Evolutionary conservation across 64 coral and sea anemone species (phyloP), one percentile per base, ranked within the genome.

Genomic region (Hydrozoanthus tunicans): DNA sequence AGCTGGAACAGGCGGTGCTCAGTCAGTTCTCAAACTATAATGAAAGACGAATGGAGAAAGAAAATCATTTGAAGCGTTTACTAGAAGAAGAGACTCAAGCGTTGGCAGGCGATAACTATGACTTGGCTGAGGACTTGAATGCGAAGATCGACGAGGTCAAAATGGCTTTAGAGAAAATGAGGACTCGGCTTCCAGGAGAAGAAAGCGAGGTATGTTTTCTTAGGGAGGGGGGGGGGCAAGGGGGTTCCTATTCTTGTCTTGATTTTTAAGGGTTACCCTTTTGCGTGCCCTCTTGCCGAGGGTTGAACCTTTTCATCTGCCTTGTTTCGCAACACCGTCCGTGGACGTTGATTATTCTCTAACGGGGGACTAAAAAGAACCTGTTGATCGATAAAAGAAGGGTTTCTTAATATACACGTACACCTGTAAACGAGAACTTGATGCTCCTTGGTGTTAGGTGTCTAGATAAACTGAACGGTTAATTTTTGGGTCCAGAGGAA

Each of bases 41-140:
- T 15, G 57, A 88, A 57, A 88, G 24, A 88, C 84, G 23, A 59
- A 5, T 74, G 7, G 68, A 88, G 11, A 88, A 88, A 75, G 84
- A 88, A 23, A 69, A 88, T 14, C 70, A 73, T 73, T 73, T 88
- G 57, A 88, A 13, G 57, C 54, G 12, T 58, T 88, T 88, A 15
- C 84, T 73, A 75, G 53, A 74, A 73, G 55, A 88, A 5, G 84
- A 88, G 58, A 73, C 69, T 55, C 67, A 88, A 23, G 84, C 84
- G 15, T 73, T 88, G 13, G 24, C 58, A 24, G 73, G 74, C 59
- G 84, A 88, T 88, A 73, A 88, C 55, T 88, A 88, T 51, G 84
- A 88, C 56, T 23, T 88, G 11, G 84, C 84, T 24, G 84, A 88
- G 53, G 84, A 88, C 8, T 5, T 88, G 10, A 88, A 73, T 10